Base-by-base conservation (phyloP, 2,888 invertebrate genomes). In the Drosophila hawaiiensis region DNA sequence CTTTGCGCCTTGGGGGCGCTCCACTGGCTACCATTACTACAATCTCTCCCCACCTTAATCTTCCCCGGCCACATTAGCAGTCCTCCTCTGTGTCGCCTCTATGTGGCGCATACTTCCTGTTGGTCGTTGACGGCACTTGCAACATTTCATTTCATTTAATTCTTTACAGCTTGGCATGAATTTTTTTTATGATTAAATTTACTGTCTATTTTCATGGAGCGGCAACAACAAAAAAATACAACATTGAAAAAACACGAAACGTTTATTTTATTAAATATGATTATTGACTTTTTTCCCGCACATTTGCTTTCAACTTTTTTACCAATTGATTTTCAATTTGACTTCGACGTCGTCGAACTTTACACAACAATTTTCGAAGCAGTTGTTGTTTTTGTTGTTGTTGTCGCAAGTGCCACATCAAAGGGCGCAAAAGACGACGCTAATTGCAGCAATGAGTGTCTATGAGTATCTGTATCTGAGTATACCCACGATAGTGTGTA, bases 61-160 rank as follows among this genome's bases (percentile, higher is more conserved):
- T 14, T 0, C 4, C 10, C n/a, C n/a, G 7, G 16, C 33, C 22
- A 29, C 58, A 4, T 14, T 22, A 29, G 6, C 63, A 33, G n/a
- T 14, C 50, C 19, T 47, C 25, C 25, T 16, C 47, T 16, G 37
- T 55, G 58, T 47, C 56, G 63, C 50, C 60, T 55, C 16, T 41
- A 14, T 59, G 63, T 66, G 65, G 73, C 66, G 73, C 77, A 77
- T 69, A 77, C 58, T 80, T 80, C 80, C 80, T 78, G 78, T 80
- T 68, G 73, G 67, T 62, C 56, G 70, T 60, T 54, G 73, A 39
- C 74, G 77, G 74, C 77, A 80, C 80, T 80, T 73, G 75, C 75
- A 82, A 76, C 80, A 82, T 82, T 82, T 80, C 68, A 77, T 82
- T 82, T 82, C 68, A 82, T 82, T 82, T 70, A 73, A 74, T 80